These are phyloP conservation scores for Octodon degus DNA, from an alignment of 2,113 vertebrate genomes.

Conservation along the genomic window DNA sequence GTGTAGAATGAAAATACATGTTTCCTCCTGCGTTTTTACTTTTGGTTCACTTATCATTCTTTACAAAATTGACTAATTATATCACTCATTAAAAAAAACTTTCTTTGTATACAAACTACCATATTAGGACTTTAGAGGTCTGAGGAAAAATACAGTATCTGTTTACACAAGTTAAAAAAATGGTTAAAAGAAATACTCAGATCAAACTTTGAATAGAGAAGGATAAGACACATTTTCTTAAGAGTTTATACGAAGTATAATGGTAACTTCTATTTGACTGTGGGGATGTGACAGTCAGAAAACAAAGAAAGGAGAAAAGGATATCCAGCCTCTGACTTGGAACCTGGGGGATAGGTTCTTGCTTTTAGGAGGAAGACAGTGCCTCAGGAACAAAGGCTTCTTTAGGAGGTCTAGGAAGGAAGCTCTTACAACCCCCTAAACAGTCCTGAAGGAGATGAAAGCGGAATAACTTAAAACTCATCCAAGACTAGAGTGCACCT, in stretches of 20 bases:
- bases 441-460: background rate
- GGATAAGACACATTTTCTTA: background rate
- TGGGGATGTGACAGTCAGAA: background rate
- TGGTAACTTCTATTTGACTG: background rate
- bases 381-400: background rate
- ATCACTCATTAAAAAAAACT: background rate
- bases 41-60: background rate
- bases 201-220: background rate
- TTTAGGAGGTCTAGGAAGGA: background rate
- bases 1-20: background rate
- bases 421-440: background rate
- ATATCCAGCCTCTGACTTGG: background rate
- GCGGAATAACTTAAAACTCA: background rate
- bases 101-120: background rate
- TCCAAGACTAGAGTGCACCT: background rate
- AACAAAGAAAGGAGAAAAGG: background rate
- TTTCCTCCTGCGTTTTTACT: background rate
- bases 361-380: background rate
- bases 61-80: constrained; percentile 11
- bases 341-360: background rate
- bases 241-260: background rate
- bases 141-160: background rate
- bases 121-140: background rate
- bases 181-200: background rate
- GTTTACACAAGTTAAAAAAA: background rate